phyloP scores from a whole-genome alignment of 2,797 vertebrate species.

The Spea hammondii region DNA sequence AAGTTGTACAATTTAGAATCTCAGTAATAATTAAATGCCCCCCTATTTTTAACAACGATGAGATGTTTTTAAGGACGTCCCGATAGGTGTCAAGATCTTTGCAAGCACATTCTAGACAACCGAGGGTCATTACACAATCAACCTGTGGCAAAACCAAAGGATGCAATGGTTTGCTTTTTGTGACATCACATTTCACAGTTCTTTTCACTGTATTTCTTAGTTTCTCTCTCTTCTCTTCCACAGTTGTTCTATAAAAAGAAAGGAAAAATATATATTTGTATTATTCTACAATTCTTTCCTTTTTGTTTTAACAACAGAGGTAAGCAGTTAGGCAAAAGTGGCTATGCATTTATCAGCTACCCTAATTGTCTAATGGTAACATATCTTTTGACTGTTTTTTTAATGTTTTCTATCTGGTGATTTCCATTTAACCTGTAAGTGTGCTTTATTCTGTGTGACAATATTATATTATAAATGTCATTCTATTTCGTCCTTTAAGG shows the following conservation, averaged over 20 bases:
- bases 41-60: slow-evolving; percentile 59
- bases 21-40: slow-evolving; percentile 58
- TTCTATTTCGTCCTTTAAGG: too few species aligned
- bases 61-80: slow-evolving; percentile 53
- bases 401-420: too few species aligned
- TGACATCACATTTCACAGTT: slow-evolving; percentile 64
- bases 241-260: slow-evolving; percentile 22
- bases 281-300: too few species aligned
- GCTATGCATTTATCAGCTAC: too few species aligned
- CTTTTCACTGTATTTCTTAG: slow-evolving; percentile 55
- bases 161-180: slow-evolving; percentile 57
- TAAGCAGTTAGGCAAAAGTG: too few species aligned
- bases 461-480: too few species aligned
- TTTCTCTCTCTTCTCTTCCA: slow-evolving; percentile 59
- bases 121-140: slow-evolving; percentile 60
- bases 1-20: slow-evolving; percentile 59
- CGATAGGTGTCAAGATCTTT: slow-evolving; percentile 47
- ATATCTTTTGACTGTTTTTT: too few species aligned
- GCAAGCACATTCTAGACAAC: slow-evolving; percentile 65
- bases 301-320: too few species aligned
- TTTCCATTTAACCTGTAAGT: too few species aligned
- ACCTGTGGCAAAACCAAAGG: slow-evolving; percentile 48
- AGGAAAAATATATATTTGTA: neutral
- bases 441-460: too few species aligned
- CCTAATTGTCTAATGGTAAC: too few species aligned